Evolutionary conservation across 1,140 invertebrate genomes (phyloP).

Genomic region (Branchinecta lindahli): DNA sequence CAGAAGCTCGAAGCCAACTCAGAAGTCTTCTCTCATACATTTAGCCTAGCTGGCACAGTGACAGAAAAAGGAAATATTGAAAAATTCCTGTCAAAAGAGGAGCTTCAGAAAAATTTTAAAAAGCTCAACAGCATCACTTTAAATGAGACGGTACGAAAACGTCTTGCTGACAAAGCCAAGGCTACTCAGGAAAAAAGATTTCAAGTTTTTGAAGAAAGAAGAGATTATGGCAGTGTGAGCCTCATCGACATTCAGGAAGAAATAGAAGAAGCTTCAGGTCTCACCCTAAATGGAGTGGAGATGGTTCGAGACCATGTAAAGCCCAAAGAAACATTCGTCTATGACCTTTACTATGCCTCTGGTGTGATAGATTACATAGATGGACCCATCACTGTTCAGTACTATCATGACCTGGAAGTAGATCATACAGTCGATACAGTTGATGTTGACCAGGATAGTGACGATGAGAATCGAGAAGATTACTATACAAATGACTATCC

Average conservation of each 20-base stretch:
- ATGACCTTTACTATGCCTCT: not conserved
- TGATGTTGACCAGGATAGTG: not conserved
- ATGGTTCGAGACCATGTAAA: not conserved
- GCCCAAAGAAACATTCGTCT: not conserved
- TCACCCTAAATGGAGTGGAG: not conserved
- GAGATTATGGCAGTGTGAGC: not conserved
- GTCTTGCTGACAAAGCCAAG: no score
- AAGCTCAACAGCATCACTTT: no score
- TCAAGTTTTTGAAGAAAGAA: not conserved
- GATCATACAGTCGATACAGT: not conserved
- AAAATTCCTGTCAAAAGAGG: not conserved
- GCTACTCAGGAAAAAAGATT: not conserved
- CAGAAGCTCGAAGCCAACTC: not conserved
- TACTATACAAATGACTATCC: conserved; percentile 9
- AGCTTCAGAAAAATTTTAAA: not conserved
- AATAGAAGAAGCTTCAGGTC: not conserved
- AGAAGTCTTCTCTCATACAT: not conserved
- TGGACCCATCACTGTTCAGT: not conserved
- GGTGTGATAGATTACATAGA: not conserved
- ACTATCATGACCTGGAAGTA: not conserved
- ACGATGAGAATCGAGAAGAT: not conserved
- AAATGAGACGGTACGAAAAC: no score
- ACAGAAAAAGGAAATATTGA: not conserved
- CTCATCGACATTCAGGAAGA: not conserved
- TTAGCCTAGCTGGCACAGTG: not conserved